These are phyloP conservation scores for Tachystola acroxantha DNA, from an alignment of 2,888 invertebrate species.

Conservation along the genomic window DNA sequence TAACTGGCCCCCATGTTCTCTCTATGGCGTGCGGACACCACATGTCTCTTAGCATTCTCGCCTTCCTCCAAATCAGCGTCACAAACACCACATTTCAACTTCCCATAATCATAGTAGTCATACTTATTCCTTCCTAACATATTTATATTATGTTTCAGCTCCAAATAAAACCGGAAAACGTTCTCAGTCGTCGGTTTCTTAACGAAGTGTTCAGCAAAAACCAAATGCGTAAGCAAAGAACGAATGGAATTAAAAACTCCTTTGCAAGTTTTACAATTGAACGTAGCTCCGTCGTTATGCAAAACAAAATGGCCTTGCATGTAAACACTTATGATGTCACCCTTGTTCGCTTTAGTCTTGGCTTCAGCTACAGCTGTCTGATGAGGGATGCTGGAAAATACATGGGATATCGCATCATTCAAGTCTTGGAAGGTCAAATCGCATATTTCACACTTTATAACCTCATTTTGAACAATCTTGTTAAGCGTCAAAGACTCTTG, in stretches of 20 bases:
- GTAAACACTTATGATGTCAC: constrained; percentile 64
- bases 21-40: constrained; percentile 55
- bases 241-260: constrained; percentile 58
- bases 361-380: constrained; percentile 44
- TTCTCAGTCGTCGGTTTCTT: constrained; percentile 50
- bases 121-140: constrained; percentile 66
- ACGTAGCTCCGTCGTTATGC: constrained; percentile 55
- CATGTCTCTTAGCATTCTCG: constrained; percentile 66
- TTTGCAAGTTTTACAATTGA: constrained; percentile 49
- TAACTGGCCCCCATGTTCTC: constrained; percentile 72
- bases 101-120: constrained; percentile 59
- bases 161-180: constrained; percentile 65
- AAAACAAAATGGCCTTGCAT: constrained; percentile 60
- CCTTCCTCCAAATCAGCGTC: constrained; percentile 51
- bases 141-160: constrained; percentile 63
- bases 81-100: constrained; percentile 62
- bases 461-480: constrained; percentile 31
- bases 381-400: constrained; percentile 48
- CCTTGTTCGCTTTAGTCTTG: constrained; percentile 38
- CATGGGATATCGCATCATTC: constrained; percentile 43
- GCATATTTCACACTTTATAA: constrained; percentile 46
- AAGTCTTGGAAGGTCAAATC: constrained; percentile 37
- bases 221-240: constrained; percentile 53
- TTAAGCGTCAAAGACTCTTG: constrained; percentile 36
- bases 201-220: constrained; percentile 57